Conservation (phyloP, 2,888 invertebrate genomes). For the Eupithecia abbreviata region DNA sequence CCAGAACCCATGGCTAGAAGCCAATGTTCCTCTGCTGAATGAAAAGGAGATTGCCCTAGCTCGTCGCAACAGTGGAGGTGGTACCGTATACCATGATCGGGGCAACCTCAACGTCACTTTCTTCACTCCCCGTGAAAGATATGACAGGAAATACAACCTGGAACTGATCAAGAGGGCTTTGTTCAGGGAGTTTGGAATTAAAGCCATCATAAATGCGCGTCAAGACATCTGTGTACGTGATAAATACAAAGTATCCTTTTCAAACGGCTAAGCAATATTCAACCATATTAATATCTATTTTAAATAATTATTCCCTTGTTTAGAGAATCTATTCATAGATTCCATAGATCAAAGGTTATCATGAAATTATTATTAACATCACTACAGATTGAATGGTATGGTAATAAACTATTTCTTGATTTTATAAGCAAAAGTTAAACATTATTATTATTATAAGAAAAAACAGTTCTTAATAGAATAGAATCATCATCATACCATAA, state of each 20-base stretch:
- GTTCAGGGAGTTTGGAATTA: constrained; percentile 91
- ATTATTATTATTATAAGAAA: background rate
- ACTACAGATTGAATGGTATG: background rate
- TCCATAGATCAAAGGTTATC: constrained; percentile 10
- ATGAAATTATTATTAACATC: background rate
- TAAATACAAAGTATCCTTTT: constrained; percentile 88
- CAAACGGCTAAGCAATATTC: constrained; percentile 22
- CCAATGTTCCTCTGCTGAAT: constrained; percentile 88
- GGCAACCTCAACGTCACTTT: constrained; percentile 97
- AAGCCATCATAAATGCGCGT: constrained; percentile 89
- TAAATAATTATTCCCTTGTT: background rate
- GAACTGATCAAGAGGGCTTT: constrained; percentile 93
- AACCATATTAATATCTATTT: constrained; percentile 8
- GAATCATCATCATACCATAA: background rate
- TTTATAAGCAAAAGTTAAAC: no score
- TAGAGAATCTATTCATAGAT: constrained; percentile 23
- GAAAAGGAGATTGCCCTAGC: constrained; percentile 90
- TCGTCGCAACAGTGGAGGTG: constrained; percentile 97
- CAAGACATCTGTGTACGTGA: constrained; percentile 94
- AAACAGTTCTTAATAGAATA: background rate
- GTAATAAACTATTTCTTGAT: background rate
- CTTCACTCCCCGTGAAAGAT: constrained; percentile 91
- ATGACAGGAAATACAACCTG: constrained; percentile 94
- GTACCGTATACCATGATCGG: constrained; percentile 97
- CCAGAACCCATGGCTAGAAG: constrained; percentile 98